phyloP scores from a whole-genome alignment of 1,140 invertebrate species.

The Lamellibrachia luymesi region DNA sequence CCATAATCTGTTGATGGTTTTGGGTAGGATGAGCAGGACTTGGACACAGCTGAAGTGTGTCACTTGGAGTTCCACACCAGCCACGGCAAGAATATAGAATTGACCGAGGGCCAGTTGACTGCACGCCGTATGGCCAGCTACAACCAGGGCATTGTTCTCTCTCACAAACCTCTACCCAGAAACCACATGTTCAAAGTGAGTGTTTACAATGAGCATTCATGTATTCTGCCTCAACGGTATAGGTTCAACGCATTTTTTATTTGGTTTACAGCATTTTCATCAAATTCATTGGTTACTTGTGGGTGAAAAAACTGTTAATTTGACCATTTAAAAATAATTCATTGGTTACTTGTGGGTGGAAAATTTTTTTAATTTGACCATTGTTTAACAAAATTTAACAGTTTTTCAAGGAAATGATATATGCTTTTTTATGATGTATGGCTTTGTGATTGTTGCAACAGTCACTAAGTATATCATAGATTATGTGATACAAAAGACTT shows the following conservation, averaged over 20 bases:
- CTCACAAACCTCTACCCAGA: conserved; percentile 62
- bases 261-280: not conserved
- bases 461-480: too few species aligned
- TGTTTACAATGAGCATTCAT: too few species aligned
- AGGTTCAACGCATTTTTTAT: not conserved
- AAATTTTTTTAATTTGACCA: not conserved
- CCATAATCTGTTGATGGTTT: not conserved
- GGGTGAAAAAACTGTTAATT: too few species aligned
- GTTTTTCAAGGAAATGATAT: too few species aligned
- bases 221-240: too few species aligned
- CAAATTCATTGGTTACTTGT: not conserved
- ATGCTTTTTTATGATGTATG: too few species aligned
- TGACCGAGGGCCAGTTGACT: conserved; percentile 63
- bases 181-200: conserved; percentile 65
- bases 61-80: conserved; percentile 32
- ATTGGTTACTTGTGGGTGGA: too few species aligned
- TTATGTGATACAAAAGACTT: too few species aligned
- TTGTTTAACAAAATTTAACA: not conserved
- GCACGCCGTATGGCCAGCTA: conserved; percentile 72
- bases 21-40: not conserved
- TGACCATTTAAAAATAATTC: not conserved
- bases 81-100: conserved; percentile 73
- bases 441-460: too few species aligned
- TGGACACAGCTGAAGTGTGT: conserved; percentile 17
- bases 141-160: conserved; percentile 73